Percentiles rank a stretch among this genome's conserved stretches.
Evolutionary conservation across 2,888 invertebrate genomes (phyloP).

Genomic region (Drepana falcataria): DNA sequence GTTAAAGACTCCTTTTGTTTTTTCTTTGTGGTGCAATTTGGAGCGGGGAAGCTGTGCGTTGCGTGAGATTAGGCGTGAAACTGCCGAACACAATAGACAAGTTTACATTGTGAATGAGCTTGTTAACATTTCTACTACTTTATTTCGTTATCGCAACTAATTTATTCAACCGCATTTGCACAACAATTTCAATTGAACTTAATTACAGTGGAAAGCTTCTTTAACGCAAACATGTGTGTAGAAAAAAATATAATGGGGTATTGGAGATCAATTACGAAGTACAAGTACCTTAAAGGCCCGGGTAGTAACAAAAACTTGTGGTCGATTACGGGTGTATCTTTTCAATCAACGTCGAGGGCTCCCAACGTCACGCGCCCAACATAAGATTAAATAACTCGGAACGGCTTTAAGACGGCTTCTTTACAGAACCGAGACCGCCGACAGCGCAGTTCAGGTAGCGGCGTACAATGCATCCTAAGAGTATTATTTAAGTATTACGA

Average conservation of each 20-base stretch:
- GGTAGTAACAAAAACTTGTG: background rate
- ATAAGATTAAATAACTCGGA: constrained; percentile 51
- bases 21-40: constrained; percentile 55
- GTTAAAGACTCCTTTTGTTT: constrained; percentile 52
- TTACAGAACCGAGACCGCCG: constrained; percentile 28
- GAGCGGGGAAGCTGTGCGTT: constrained; percentile 34
- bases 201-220: background rate
- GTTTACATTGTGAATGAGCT: constrained; percentile 20
- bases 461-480: constrained; percentile 10
- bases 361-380: constrained; percentile 22
- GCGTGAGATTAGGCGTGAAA: constrained; percentile 43
- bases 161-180: background rate
- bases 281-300: background rate
- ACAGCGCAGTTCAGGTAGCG: constrained; percentile 14
- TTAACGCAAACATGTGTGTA: background rate
- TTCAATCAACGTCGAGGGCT: constrained; percentile 17
- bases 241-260: background rate
- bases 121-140: constrained; percentile 2
- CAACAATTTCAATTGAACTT: background rate
- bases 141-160: background rate
- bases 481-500: background rate
- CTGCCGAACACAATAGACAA: constrained; percentile 36
- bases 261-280: background rate
- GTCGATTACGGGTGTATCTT: constrained; percentile 15
- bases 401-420: constrained; percentile 11